Conservation (phyloP, 2,888 invertebrate genomes). For the Leucozona laternaria region DNA sequence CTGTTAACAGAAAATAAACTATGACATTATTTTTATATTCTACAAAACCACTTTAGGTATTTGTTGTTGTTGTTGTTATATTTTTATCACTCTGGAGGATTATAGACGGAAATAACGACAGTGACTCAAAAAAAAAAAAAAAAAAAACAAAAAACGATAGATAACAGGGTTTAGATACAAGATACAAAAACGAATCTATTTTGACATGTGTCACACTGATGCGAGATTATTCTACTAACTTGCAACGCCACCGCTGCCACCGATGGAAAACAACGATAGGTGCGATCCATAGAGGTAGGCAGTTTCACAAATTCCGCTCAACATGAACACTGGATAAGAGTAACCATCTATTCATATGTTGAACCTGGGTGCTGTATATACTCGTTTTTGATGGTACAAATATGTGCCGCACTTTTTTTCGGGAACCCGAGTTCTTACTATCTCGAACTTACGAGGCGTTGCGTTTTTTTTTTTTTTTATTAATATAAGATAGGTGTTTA, state of each 20-base stretch:
- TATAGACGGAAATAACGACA: constrained; percentile 28
- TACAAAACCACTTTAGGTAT: background rate
- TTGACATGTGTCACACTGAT: constrained; percentile 53
- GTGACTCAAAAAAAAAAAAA: constrained; percentile 25
- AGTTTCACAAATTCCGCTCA: constrained; percentile 83
- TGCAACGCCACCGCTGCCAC: constrained; percentile 80
- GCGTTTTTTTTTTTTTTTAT: constrained; percentile 17
- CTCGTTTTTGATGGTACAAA: background rate
- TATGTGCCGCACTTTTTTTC: constrained; percentile 26
- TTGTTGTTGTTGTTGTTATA: background rate
- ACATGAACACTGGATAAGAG: constrained; percentile 80
- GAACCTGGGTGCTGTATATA: background rate
- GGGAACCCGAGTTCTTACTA: background rate
- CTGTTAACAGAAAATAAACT: constrained; percentile 47
- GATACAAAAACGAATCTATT: constrained; percentile 51
- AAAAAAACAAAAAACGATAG: constrained; percentile 44
- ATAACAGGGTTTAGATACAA: constrained; percentile 45
- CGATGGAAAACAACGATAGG: constrained; percentile 81
- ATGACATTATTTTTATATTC: constrained; percentile 30
- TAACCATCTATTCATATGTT: constrained; percentile 52
- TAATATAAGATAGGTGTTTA: constrained; percentile 17
- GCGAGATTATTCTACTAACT: constrained; percentile 80
- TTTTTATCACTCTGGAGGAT: constrained; percentile 57
- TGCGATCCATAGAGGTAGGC: constrained; percentile 82
- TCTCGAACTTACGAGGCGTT: background rate